Base-by-base conservation (phyloP, 1,140 invertebrate species). In the Drosophila sechellia region DNA sequence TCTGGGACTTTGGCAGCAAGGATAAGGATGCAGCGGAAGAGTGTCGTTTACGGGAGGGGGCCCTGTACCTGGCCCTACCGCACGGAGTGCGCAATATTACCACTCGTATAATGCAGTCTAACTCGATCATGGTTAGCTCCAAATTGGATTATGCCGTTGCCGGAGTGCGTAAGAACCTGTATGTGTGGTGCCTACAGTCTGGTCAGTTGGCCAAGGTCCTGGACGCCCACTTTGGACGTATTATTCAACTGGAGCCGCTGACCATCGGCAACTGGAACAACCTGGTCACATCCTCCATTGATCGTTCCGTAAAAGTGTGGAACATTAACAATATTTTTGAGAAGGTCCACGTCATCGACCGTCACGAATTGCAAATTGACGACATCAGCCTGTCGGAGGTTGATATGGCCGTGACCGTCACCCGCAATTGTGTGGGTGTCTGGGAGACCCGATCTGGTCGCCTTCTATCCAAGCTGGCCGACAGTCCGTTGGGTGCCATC, bases 261-360 rank as follows among this genome's bases (percentile, higher is more conserved):
- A 97, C 96, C 13, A 95, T 97, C 45, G 96, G 96, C 2, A 95
- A 96, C 65, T 98, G 98, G 96, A 99, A 99, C 92, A 97, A 96
- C 87, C 96, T 98, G 34, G 97, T 99, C 35, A 98, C 98, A 0
- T 99, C 98, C 0, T 99, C 98, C 0, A 98, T 99, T 54, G 98
- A 99, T 93, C 95, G 98, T 69, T 98, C 98, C 1, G 98, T 99
- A 1, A 99, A 99, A 94, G 98, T 99, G 0, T 99, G 98, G 98
- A 99, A 99, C 92, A 98, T 99, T 64, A 98, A 99, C 90, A 99
- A 99, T 90, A 99, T 99, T 81, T 98, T 98, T 89, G 98, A 99
- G 91, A 97, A 99, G 93, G 98, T 99, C 4, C 97, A 99, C 92
- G 96, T 97, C 15, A 98, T 99, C 71, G 97, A 99, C 87, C 93